phyloP scores from a whole-genome alignment of 2,113 vertebrate genomes.

The Danio rerio region DNA sequence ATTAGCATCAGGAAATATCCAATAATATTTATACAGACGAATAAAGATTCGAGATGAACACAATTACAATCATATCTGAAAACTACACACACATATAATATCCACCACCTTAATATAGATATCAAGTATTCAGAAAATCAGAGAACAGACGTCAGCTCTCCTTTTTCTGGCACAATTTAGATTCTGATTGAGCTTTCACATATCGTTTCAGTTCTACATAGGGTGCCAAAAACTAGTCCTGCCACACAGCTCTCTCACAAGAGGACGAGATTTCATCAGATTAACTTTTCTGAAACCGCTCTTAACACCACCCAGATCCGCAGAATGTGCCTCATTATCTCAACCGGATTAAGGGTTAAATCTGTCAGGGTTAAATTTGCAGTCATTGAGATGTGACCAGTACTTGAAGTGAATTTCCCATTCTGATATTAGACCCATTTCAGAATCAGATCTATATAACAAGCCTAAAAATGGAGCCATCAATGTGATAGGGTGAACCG shows the following conservation, averaged over 20 bases:
- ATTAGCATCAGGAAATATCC: background rate
- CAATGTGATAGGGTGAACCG: constrained; percentile 53
- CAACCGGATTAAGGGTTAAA: constrained; percentile 30
- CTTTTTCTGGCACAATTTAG: constrained; percentile 73
- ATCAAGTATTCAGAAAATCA: background rate
- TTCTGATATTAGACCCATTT: background rate
- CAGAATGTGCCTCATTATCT: constrained; percentile 22
- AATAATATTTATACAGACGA: constrained; percentile 5
- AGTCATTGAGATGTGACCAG: constrained; percentile 30
- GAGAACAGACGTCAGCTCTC: constrained; percentile 38
- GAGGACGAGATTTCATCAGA: constrained; percentile 36
- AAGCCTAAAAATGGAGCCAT: constrained; percentile 55
- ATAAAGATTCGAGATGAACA: background rate
- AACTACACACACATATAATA: background rate
- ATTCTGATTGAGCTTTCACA: constrained; percentile 77
- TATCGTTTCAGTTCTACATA: constrained; percentile 70
- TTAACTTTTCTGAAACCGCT: constrained; percentile 8
- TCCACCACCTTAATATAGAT: too few relatives aligned
- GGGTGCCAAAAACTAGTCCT: constrained; percentile 62
- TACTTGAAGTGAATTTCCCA: background rate
- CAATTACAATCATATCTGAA: background rate
- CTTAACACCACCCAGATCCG: constrained; percentile 17
- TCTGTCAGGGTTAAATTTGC: constrained; percentile 9
- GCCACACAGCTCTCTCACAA: constrained; percentile 57
- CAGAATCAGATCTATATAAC: constrained; percentile 7